Conservation (phyloP, 2,888 invertebrate genomes). For the Malacosoma neustria region DNA sequence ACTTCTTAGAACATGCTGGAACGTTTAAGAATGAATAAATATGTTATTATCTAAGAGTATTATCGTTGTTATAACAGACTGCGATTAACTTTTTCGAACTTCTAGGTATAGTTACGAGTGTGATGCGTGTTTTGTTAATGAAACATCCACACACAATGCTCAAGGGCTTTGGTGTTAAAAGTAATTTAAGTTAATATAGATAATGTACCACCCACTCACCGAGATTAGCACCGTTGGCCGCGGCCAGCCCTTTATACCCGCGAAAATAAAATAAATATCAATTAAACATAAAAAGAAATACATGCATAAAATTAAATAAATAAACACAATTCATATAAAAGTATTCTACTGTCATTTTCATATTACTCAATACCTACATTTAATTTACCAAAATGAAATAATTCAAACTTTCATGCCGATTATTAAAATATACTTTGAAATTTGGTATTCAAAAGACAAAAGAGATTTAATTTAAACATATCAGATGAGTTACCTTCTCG, state of each 20-base stretch:
- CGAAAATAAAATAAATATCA: constrained; percentile 49
- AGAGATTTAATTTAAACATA: neutral
- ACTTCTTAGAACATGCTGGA: too few species aligned
- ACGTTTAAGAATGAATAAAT: too few species aligned
- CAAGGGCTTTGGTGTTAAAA: constrained; percentile 22
- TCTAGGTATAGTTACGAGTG: too few species aligned
- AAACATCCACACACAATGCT: constrained; percentile 34
- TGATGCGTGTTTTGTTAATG: constrained; percentile 25
- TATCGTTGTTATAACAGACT: too few species aligned
- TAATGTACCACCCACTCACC: constrained; percentile 59
- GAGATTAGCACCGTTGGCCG: constrained; percentile 47
- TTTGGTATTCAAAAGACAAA: neutral
- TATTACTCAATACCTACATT: neutral
- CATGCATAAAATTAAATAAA: constrained; percentile 21
- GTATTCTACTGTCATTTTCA: neutral
- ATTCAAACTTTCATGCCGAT: neutral
- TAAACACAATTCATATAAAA: constrained; percentile 1
- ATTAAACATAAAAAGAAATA: constrained; percentile 24
- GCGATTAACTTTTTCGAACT: too few species aligned
- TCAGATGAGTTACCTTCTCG: constrained; percentile 82
- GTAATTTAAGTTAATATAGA: constrained; percentile 33
- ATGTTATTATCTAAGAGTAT: too few species aligned
- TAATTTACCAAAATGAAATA: neutral
- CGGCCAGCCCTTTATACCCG: constrained; percentile 58
- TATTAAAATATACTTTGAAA: neutral